Percentiles rank a stretch among this genome's conserved stretches.
phyloP scores from a whole-genome alignment of 2,888 invertebrate species.

The Drosophila melanosoma region DNA sequence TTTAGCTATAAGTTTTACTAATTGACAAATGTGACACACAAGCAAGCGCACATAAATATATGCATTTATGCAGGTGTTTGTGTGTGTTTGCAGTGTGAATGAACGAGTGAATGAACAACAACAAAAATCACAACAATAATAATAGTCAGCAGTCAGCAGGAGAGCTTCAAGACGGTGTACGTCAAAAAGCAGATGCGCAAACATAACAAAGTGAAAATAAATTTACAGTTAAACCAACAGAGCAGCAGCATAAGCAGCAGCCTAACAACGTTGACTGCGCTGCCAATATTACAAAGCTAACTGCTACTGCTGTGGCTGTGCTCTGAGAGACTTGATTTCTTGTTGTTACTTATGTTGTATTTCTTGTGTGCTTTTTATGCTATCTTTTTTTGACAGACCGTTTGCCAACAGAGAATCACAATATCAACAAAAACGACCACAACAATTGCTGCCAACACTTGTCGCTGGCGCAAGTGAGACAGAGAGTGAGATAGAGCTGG shows the following conservation, averaged over 20 bases:
- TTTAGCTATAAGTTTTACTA: slow-evolving; percentile 51
- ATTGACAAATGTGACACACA: slow-evolving; percentile 43
- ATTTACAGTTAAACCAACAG: slow-evolving; percentile 74
- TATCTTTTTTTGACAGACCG: slow-evolving; percentile 58
- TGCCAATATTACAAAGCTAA: slow-evolving; percentile 46
- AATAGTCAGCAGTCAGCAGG: slow-evolving; percentile 21
- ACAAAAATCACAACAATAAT: slow-evolving; percentile 32
- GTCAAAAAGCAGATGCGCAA: slow-evolving; percentile 72
- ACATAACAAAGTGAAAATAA: slow-evolving; percentile 79
- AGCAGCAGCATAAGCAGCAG: slow-evolving; percentile 24
- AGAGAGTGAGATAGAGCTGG: slow-evolving; percentile 6
- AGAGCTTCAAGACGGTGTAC: slow-evolving; percentile 46
- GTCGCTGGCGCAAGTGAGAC: slow-evolving; percentile 39
- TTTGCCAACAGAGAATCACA: slow-evolving; percentile 60
- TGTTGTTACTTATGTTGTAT: slow-evolving; percentile 12
- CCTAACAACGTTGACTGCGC: slow-evolving; percentile 5
- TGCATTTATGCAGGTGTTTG: slow-evolving; percentile 1
- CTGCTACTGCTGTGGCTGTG: slow-evolving; percentile 62
- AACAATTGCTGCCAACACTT: slow-evolving; percentile 52
- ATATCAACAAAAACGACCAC: slow-evolving; percentile 32
- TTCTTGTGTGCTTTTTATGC: slow-evolving; percentile 44
- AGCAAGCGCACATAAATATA: not conserved
- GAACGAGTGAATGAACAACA: slow-evolving; percentile 70
- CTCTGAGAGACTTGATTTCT: slow-evolving; percentile 56
- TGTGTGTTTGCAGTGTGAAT: slow-evolving; percentile 53